These are phyloP conservation scores for Heterocephalus glaber DNA, from an alignment of 2,113 vertebrate genomes.

Conservation along the genomic window DNA sequence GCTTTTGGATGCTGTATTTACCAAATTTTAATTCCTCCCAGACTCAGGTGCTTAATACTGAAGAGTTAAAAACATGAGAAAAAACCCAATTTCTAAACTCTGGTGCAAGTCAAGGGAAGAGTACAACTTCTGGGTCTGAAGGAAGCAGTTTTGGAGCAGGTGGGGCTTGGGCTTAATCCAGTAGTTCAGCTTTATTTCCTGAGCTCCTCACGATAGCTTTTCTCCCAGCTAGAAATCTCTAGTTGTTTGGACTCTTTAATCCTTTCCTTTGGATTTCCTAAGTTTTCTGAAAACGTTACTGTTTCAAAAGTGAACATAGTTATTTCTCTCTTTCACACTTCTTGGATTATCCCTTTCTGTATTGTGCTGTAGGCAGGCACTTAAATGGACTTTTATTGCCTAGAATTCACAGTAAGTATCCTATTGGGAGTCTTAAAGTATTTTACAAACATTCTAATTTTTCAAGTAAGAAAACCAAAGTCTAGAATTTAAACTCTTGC, in stretches of 20 bases:
- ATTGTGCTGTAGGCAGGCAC: not conserved
- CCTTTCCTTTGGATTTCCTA: not conserved
- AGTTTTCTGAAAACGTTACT: constrained; percentile 8
- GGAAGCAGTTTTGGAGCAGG: fast-evolving
- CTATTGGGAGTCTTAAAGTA: not conserved
- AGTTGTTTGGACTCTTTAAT: not conserved
- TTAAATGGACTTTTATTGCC: constrained; percentile 32
- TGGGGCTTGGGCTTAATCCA: not conserved
- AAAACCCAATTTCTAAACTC: constrained; percentile 47
- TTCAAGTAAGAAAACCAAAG: constrained; percentile 38
- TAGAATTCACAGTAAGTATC: not conserved
- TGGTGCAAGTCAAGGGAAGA: not conserved
- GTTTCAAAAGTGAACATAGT: not conserved
- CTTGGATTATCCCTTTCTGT: constrained; percentile 18
- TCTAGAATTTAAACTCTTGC: not conserved
- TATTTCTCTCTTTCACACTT: not conserved
- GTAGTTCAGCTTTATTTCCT: not conserved
- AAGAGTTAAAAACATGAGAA: constrained; percentile 39
- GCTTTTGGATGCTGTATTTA: constrained; percentile 38
- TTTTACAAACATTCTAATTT: constrained; percentile 47
- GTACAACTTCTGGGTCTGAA: not conserved
- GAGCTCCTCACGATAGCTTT: not conserved
- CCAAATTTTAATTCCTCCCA: constrained; percentile 52
- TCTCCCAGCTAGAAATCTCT: not conserved
- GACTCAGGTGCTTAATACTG: not conserved